Base-by-base conservation (phyloP, 2,888 invertebrate genomes). In the Ophion ventricosus region DNA sequence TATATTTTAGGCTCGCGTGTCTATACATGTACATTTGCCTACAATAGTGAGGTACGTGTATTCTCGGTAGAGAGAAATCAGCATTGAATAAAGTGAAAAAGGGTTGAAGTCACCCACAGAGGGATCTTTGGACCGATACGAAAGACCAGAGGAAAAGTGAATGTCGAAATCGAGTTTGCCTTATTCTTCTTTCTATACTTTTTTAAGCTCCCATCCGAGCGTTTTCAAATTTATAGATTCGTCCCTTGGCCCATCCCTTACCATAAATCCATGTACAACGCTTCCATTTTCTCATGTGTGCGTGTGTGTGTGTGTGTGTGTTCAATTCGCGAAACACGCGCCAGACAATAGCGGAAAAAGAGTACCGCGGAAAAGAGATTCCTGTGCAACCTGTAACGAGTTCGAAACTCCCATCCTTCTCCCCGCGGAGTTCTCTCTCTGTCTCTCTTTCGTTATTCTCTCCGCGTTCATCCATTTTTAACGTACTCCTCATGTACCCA, bases 361-460 rank as follows among this genome's bases (percentile, higher is more conserved):
- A 54, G 20, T n/a, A 61, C 26, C 17, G 40, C 43, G 57, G 57
- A 26, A 56, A 57, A 43, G 20, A 59, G 17, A 35, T 49, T 61
- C 61, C 35, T 73, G 29, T 63, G 57, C 66, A 76, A 26, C 63
- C 73, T 72, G 76, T 87, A 87, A 87, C 86, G 85, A 87, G 85
- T 87, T 87, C 67, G 69, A 86, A 87, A 87, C 85, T 87, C 84
- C 26, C 66, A 85, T 87, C 85, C 85, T 5, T 8, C 83, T 85
- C 86, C 84, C 83, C 76, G 77, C 78, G 85, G 83, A 79, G 80
- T 86, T 67, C 78, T 85, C 84, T 87, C 87, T 86, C 86, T 84
- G 29, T 43, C 40, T 66, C 78, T 85, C 83, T 87, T 86, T 87
- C 86, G 85, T 87, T 86, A 87, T 86, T 86, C 86, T 82, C 23